These are phyloP conservation scores for Eueides isabella DNA, from an alignment of 1,140 invertebrate genomes.

Conservation along the genomic window DNA sequence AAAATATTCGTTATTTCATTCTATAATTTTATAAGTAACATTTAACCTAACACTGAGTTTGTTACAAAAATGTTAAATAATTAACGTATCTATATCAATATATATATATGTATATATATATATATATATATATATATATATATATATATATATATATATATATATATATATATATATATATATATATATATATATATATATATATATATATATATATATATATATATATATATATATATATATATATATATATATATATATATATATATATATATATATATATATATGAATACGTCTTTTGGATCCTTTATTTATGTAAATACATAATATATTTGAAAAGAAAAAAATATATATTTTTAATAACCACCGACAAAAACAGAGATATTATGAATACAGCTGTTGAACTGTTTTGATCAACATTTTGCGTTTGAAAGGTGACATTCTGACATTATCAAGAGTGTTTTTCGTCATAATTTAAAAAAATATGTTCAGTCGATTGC, in stretches of 20 bases:
- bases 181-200: neutral
- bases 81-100: no score
- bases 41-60: neutral
- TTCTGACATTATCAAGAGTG: no score
- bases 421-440: no score
- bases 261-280: neutral
- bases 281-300: conserved; percentile 1
- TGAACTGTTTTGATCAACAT: no score
- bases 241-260: neutral
- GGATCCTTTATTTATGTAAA: neutral
- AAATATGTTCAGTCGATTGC: no score
- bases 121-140: neutral
- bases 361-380: no score
- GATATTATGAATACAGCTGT: no score
- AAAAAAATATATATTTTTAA: no score
- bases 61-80: no score
- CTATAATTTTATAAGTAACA: neutral
- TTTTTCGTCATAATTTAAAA: no score
- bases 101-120: neutral
- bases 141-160: neutral
- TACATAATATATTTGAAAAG: no score
- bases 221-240: neutral
- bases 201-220: neutral
- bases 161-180: neutral
- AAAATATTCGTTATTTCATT: conserved; percentile 6